Evolutionary conservation across 1,140 invertebrate genomes (phyloP).

Genomic region (Diuraphis noxia): DNA sequence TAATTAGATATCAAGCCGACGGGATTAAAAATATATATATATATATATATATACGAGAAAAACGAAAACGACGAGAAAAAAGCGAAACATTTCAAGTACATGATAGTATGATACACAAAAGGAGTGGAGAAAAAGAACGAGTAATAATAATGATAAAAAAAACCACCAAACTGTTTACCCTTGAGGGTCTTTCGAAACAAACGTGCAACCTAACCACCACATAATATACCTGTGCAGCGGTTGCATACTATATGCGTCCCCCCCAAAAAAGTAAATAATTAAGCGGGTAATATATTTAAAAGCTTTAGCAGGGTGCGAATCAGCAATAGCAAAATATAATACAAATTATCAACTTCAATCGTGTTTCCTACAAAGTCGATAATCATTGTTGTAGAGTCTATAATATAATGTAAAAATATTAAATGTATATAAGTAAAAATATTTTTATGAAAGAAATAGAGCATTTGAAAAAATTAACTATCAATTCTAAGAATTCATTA

Average conservation of each 20-base stretch:
- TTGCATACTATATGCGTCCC: not conserved
- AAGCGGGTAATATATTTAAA: not conserved
- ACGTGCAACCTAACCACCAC: not conserved
- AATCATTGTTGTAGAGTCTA: not conserved
- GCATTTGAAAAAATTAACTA: not conserved
- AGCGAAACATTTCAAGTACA: slow-evolving; percentile 17
- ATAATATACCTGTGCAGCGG: not conserved
- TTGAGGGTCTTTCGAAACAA: not conserved
- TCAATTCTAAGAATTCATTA: not conserved
- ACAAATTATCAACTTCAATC: not conserved
- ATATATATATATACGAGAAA: not conserved
- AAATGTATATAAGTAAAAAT: not conserved
- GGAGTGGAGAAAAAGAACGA: not conserved
- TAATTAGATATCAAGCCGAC: slow-evolving; percentile 4
- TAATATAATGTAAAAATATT: not conserved
- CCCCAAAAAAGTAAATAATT: not conserved
- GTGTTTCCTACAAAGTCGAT: not conserved
- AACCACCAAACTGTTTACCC: not conserved
- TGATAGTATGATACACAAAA: not conserved
- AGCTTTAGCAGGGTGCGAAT: not conserved
- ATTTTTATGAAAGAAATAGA: not conserved
- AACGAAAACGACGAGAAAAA: not conserved
- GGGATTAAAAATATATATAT: not conserved
- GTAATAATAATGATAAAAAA: slow-evolving; percentile 19
- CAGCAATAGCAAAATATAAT: not conserved